These are phyloP conservation scores for Probosciger aterrimus DNA, from an alignment of 2,113 vertebrate genomes.

Conservation along the genomic window DNA sequence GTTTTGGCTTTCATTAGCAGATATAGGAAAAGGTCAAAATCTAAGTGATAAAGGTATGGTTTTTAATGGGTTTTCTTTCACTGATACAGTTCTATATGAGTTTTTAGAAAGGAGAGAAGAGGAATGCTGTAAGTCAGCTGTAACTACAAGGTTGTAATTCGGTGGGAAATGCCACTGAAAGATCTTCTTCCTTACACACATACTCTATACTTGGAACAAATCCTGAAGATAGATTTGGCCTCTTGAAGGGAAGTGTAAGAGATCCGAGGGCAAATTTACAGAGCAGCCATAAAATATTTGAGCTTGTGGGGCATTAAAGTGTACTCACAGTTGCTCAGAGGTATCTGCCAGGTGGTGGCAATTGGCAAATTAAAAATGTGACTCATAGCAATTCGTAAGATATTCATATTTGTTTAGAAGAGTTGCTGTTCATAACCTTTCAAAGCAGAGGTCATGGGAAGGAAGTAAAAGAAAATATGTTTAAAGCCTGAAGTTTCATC, in stretches of 20 bases:
- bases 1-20: not conserved
- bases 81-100: not conserved
- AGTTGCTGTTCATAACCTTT: not conserved
- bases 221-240: not conserved
- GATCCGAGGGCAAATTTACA: not conserved
- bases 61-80: not conserved
- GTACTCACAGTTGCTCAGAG: not conserved
- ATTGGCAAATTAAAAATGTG: not conserved
- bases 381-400: not conserved
- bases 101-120: not conserved
- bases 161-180: not conserved
- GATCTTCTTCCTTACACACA: not conserved
- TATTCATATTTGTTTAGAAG: not conserved
- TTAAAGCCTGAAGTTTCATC: not conserved
- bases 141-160: slow-evolving; percentile 19
- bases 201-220: not conserved
- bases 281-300: not conserved
- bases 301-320: not conserved
- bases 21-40: not conserved
- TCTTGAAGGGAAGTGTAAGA: slow-evolving; percentile 1
- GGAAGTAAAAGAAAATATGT: not conserved
- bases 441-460: not conserved
- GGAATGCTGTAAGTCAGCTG: not conserved
- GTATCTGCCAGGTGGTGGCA: not conserved
- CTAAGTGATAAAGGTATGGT: not conserved